Percentiles rank a stretch among this genome's conserved stretches.
These are phyloP conservation scores for Physella acuta DNA, from an alignment of 1,140 invertebrate genomes.

Conservation along the genomic window DNA sequence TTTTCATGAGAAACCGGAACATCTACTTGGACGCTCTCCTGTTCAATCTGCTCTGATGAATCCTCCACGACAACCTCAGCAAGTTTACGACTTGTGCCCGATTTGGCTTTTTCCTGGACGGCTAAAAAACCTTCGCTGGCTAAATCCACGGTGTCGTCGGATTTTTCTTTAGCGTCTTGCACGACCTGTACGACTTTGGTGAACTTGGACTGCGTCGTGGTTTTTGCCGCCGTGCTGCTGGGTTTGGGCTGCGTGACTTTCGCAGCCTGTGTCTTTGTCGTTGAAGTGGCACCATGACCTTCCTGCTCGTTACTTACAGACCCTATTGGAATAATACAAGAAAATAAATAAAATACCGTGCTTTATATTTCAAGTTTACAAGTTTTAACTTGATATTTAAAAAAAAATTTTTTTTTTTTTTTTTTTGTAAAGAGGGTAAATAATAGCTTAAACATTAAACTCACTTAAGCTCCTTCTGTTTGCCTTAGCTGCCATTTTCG, in stretches of 20 bases:
- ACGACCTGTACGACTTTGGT: no score
- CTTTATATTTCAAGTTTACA: neutral
- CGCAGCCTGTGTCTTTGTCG: neutral
- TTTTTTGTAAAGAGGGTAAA: no score
- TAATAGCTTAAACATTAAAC: neutral
- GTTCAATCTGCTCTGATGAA: neutral
- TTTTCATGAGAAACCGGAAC: neutral
- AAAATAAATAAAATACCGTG: neutral
- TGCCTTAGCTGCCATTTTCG: neutral
- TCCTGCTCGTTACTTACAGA: neutral
- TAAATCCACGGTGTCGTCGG: neutral
- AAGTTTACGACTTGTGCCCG: neutral
- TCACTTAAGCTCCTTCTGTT: neutral
- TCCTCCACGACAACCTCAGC: neutral
- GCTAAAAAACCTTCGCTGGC: neutral
- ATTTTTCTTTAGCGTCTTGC: neutral
- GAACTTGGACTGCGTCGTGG: no score
- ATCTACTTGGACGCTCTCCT: neutral
- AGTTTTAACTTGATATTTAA: neutral
- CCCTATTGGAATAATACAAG: neutral
- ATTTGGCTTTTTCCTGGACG: neutral
- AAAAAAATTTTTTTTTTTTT: neutral
- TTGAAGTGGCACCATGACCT: no score
- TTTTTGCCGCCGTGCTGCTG: neutral
- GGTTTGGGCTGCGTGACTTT: neutral